Evolutionary conservation across 2,888 invertebrate genomes (phyloP).

Genomic region (Theretra japonica): DNA sequence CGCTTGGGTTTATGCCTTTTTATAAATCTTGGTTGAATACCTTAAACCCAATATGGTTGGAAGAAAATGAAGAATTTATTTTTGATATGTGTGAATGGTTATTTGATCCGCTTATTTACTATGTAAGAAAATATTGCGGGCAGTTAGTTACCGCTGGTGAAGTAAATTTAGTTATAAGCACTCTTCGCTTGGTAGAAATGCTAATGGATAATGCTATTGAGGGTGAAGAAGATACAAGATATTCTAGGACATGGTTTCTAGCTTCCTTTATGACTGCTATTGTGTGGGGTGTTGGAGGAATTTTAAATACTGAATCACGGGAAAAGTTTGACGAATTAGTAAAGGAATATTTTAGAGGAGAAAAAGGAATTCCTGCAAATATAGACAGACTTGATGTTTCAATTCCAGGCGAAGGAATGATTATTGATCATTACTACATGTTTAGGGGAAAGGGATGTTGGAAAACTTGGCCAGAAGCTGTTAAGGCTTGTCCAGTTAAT

Average conservation of each 20-base stretch:
- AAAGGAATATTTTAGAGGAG: constrained; percentile 79
- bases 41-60: constrained; percentile 86
- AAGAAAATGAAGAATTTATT: constrained; percentile 85
- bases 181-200: constrained; percentile 91
- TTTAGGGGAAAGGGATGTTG: constrained; percentile 93
- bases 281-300: constrained; percentile 94
- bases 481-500: constrained; percentile 80
- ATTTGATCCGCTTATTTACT: constrained; percentile 89
- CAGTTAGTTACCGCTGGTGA: constrained; percentile 88
- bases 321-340: constrained; percentile 87
- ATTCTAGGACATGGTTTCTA: constrained; percentile 89
- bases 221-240: constrained; percentile 89
- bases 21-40: constrained; percentile 91
- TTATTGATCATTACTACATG: constrained; percentile 93
- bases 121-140: constrained; percentile 88
- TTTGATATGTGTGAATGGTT: constrained; percentile 89
- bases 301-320: constrained; percentile 89
- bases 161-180: constrained; percentile 88
- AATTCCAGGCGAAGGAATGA: constrained; percentile 90
- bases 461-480: constrained; percentile 93
- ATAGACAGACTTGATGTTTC: constrained; percentile 90
- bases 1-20: constrained; percentile 93
- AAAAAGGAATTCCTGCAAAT: constrained; percentile 66
- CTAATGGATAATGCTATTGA: constrained; percentile 89
- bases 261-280: constrained; percentile 90